Evolutionary conservation across 2,888 invertebrate species (phyloP), one percentile per base, ranked within the genome.

Genomic region (Minunthozetes semirufus): DNA sequence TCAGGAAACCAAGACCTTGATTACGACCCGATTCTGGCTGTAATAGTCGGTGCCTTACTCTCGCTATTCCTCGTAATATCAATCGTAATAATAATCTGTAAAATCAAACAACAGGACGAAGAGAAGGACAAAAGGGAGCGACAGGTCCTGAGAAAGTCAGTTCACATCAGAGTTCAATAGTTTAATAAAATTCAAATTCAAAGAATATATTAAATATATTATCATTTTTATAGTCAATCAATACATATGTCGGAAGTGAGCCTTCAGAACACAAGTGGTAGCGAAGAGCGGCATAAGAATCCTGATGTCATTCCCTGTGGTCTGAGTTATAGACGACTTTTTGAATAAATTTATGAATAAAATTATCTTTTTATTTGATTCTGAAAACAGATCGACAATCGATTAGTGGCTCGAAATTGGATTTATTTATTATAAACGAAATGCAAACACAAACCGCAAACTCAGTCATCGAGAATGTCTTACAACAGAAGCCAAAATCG

Each of bases 61-160:
- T 48, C 72, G 13, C 29, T 63, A 2, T 17, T 71, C 19, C 42
- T 71, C 17, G 25, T 75, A 19, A 56, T 75, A n/a, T 38, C 63
- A 29, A 66, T 75, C 19, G 61, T 66, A 29, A 56, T 72, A 53
- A 72, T 75, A 29, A 46, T 56, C 29, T 75, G 75, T 56, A 75
- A 63, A 72, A 72, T 72, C 75, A 75, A 75, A 75, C 72, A 38
- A 72, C 48, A 66, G 38, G 75, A 75, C 29, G 72, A 63, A 71
- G 59, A 66, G 27, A 74, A 71, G 38, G 68, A 56, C 29, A 61
- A 50, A 29, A 25, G 66, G 29, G 75, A 75, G 29, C 59, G 72
- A 46, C 75, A 75, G 27, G 29, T 74, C 13, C 38, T 29, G 50
- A 70, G 70, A 74, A 70, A 70, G 74, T 74, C 19, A 5, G 50